These are phyloP conservation scores for Melanotaenia duboulayi DNA, from an alignment of 2,113 vertebrate species.

Conservation along the genomic window DNA sequence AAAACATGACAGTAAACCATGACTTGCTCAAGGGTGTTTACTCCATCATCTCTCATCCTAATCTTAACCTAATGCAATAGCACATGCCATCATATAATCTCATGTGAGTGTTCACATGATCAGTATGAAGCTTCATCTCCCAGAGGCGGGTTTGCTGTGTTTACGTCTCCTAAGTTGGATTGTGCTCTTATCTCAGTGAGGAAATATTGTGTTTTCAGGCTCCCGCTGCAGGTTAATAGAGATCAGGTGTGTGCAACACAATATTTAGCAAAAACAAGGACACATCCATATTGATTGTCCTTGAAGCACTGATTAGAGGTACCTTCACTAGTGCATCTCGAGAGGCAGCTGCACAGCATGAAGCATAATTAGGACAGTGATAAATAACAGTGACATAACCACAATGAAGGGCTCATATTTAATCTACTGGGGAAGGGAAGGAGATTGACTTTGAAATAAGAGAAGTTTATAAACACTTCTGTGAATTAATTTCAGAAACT, in stretches of 20 bases:
- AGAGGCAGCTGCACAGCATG: constrained; percentile 41
- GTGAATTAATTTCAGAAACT: constrained; percentile 38
- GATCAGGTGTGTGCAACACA: constrained; percentile 23
- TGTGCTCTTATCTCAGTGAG: not conserved
- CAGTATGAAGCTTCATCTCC: constrained; percentile 41
- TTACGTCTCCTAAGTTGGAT: constrained; percentile 23
- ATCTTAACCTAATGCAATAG: constrained; percentile 35
- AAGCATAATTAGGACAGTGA: constrained; percentile 55
- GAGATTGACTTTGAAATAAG: constrained; percentile 47
- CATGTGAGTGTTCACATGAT: constrained; percentile 25
- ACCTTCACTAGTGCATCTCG: constrained; percentile 42
- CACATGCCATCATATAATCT: constrained; percentile 26
- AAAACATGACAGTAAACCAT: constrained; percentile 22
- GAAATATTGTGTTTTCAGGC: not conserved
- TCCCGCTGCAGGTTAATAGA: constrained; percentile 10
- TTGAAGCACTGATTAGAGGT: constrained; percentile 57
- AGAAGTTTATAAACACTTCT: constrained; percentile 30
- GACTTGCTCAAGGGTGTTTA: constrained; percentile 23
- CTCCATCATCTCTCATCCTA: constrained; percentile 31
- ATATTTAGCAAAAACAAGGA: constrained; percentile 4
- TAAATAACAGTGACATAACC: constrained; percentile 51
- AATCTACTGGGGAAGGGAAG: constrained; percentile 13
- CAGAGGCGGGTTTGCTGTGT: not conserved
- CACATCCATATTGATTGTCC: constrained; percentile 55
- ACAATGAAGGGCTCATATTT: constrained; percentile 26